These are phyloP conservation scores for Scaptomyza polygonia DNA, from an alignment of 2,888 invertebrate species.

Conservation along the genomic window DNA sequence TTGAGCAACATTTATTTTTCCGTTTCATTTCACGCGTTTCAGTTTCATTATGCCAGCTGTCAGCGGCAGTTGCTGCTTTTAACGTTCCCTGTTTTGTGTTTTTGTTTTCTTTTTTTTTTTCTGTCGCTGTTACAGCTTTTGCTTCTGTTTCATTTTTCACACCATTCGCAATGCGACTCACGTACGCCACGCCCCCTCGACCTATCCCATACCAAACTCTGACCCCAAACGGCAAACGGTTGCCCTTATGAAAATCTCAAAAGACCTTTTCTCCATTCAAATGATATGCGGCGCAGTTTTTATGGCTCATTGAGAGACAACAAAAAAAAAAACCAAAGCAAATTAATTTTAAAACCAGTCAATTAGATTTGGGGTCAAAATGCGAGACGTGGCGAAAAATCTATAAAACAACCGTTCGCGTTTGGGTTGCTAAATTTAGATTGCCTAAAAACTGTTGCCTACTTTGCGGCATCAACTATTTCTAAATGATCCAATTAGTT, in stretches of 20 bases:
- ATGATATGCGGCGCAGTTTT: constrained; percentile 64
- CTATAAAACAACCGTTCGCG: background rate
- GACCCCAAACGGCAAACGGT: constrained; percentile 31
- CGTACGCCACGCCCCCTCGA: constrained; percentile 47
- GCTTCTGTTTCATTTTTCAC: constrained; percentile 63
- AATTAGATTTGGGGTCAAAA: constrained; percentile 51
- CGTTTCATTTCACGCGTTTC: constrained; percentile 72
- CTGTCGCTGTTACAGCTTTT: background rate
- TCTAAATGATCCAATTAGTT: constrained; percentile 66
- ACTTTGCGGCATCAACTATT: constrained; percentile 50
- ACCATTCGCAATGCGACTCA: constrained; percentile 64
- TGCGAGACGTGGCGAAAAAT: constrained; percentile 10
- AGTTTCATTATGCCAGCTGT: constrained; percentile 71
- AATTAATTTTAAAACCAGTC: constrained; percentile 70
- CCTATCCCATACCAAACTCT: constrained; percentile 3
- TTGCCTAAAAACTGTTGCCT: constrained; percentile 20
- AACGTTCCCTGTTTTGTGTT: constrained; percentile 41
- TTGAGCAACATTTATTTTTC: constrained; percentile 73
- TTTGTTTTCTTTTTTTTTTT: background rate
- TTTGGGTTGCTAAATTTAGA: background rate
- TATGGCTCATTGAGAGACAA: constrained; percentile 54
- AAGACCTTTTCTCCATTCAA: constrained; percentile 58
- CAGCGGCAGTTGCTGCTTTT: constrained; percentile 61
- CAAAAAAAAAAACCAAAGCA: constrained; percentile 39
- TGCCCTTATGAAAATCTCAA: constrained; percentile 49